These are phyloP conservation scores for Porites rus DNA, from an alignment of 92 coral and sea anemone genomes.

Conservation along the genomic window DNA sequence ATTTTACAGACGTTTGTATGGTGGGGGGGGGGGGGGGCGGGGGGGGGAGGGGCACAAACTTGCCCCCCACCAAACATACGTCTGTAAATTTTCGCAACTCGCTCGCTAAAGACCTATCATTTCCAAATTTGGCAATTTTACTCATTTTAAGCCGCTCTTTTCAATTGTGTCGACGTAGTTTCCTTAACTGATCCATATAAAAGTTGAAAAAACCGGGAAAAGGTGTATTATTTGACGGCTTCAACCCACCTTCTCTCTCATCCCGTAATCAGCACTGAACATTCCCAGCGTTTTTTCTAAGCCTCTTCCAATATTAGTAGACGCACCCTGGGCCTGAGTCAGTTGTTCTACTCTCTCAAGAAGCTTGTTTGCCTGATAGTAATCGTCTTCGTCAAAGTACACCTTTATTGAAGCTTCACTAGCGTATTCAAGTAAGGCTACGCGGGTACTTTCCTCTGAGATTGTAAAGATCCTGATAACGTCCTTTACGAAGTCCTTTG, in stretches of 20 bases:
- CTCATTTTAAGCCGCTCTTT: too few species aligned
- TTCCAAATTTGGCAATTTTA: too few species aligned
- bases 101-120: too few species aligned
- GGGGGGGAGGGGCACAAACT: too few species aligned
- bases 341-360: background rate
- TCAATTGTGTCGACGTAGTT: too few species aligned
- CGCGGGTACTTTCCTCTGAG: slow-evolving; percentile 70
- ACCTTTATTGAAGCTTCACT: slow-evolving; percentile 43
- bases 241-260: slow-evolving; percentile 26
- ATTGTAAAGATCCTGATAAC: slow-evolving; percentile 73
- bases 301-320: slow-evolving; percentile 59
- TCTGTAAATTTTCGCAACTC: too few species aligned
- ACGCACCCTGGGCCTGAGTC: background rate
- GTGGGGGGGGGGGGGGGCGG: too few species aligned
- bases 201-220: background rate
- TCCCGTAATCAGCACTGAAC: slow-evolving; percentile 22
- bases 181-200: background rate
- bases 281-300: slow-evolving; percentile 38
- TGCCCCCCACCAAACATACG: too few species aligned
- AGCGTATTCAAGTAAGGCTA: slow-evolving; percentile 85
- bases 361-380: slow-evolving; percentile 46
- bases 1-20: too few species aligned
- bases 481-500: slow-evolving; percentile 78
- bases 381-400: slow-evolving; percentile 49
- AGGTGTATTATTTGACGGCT: too few species aligned